Evolutionary conservation across 2,888 invertebrate genomes (phyloP), one percentile per base, ranked within the genome.

Genomic region (Leptopilina syphax): DNA sequence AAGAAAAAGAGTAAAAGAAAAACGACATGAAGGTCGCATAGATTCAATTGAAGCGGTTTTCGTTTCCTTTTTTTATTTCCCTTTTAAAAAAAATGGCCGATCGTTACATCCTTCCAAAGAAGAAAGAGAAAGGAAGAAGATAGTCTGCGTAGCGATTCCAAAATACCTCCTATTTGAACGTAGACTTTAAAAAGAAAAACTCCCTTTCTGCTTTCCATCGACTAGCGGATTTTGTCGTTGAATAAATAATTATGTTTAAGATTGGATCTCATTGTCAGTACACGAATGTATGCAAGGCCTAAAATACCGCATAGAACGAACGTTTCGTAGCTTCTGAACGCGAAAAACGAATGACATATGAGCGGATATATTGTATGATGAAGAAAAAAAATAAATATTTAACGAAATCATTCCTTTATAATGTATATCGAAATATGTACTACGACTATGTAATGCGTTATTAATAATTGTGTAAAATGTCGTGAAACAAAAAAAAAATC

Each of bases 401-500:
- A 90, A 89, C 88, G 87, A 90, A 44, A 91, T 91, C 91, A 91
- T 92, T 92, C 91, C 91, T 89, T 88, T 88, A 89, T 86, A 84
- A 85, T 90, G 87, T 90, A 90, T 90, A 90, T 90, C 88, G 87
- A 90, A 89, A 83, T 84, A 81, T 80, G 85, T 88, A 88, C 84
- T 89, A 88, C 86, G 89, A 89, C 87, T 89, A 90, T 89, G 88
- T 88, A 89, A 89, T 87, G 86, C 86, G 88, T 89, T 89, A 87
- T 86, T 89, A 87, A 85, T 88, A 86, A 83, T 91, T 88, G 89
- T 89, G 86, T 88, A 88, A 90, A 88, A 87, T 86, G 85, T 88
- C 87, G 89, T 89, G 84, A 88, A 50, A 50, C 50, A 50, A 50
- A 50, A 50, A 47, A 47, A 47, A 50, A 50, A 86, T 86, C 86